phyloP scores from a whole-genome alignment of 2,888 invertebrate genomes.

The Thereva nobilitata region DNA sequence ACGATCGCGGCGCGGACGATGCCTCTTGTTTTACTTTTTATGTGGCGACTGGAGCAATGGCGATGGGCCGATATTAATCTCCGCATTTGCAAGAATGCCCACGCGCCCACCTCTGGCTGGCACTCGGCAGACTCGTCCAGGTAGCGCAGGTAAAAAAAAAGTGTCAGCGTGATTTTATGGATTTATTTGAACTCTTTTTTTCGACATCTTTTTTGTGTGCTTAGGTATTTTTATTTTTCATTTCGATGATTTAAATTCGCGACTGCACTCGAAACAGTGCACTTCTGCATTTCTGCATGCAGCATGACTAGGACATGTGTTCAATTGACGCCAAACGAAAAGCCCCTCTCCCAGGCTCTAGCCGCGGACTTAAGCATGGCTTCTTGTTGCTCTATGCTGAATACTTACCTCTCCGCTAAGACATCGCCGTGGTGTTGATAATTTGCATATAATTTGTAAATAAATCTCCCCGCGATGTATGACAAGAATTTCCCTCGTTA shows the following conservation, averaged over 20 bases:
- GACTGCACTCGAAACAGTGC: not conserved
- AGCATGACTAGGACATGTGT: slow-evolving; percentile 9
- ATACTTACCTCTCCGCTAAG: slow-evolving; percentile 21
- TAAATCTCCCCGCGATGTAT: slow-evolving; percentile 20
- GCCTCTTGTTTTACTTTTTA: not conserved
- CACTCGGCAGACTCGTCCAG: not conserved
- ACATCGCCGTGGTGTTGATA: not conserved
- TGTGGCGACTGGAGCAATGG: too few species aligned
- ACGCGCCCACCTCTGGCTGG: slow-evolving; percentile 11
- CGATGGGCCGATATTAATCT: slow-evolving; percentile 19
- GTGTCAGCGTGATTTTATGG: slow-evolving; percentile 11
- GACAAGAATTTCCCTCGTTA: slow-evolving; percentile 1
- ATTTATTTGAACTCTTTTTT: slow-evolving; percentile 5
- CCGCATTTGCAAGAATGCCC: slow-evolving; percentile 14
- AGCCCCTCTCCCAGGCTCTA: not conserved
- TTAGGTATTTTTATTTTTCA: slow-evolving; percentile 1
- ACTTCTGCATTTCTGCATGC: not conserved
- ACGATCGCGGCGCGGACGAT: not conserved
- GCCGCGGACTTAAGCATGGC: not conserved
- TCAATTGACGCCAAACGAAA: slow-evolving; percentile 9
- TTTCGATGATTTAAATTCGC: slow-evolving; percentile 6
- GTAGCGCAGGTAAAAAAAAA: not conserved
- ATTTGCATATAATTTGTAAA: slow-evolving; percentile 32
- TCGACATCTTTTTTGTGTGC: not conserved
- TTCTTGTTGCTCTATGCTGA: slow-evolving; percentile 9